Base-by-base conservation (phyloP, 2,113 vertebrate species). In the Scolopax mira region DNA sequence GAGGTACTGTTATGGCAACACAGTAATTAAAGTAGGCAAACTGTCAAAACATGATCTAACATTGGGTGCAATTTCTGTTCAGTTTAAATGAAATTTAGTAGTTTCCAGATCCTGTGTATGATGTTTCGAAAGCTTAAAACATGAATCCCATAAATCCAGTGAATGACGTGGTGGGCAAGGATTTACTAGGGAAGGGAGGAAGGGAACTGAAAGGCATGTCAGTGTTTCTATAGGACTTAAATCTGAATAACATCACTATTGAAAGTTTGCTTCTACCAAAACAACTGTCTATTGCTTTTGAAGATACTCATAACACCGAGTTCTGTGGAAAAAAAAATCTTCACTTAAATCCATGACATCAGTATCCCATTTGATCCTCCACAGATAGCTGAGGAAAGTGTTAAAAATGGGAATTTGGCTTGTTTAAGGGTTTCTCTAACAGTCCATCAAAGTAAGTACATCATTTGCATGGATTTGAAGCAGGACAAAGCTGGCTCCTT, bases 111-210 rank as follows among this genome's bases (percentile, higher is more conserved):
- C 69, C 73, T 57, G 10, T 64, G 65, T 66, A n/a, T 85, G 85
- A 52, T 57, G 74, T 73, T 95, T 81, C 10, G 0, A 81, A 71
- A 82, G 74, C 87, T 85, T 75, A 79, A 93, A 95, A 81, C 92
- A 79, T 0, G 8, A 79, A 90, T 66, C 67, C 65, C 44, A 54
- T 85, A 95, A 97, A 96, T 80, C 70, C 75, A 79, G 0, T 24
- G 42, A 83, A 91, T 90, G 60, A 70, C 8, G 7, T 69, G 61
- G 65, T 39, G 21, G 79, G 80, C 10, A 3, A 91, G 85, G 69
- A 80, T 94, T 97, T 96, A 77, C 75, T 80, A 31, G 55, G 71
- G 75, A 79, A 66, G 64, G 51, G 72, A 91, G 65, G 88, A 79
- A 81, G n/a, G 66, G 82, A 92, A 39, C 27, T 37, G n/a, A 70